Conservation (phyloP, 1,140 invertebrate genomes). For the Ectropis grisescens region DNA sequence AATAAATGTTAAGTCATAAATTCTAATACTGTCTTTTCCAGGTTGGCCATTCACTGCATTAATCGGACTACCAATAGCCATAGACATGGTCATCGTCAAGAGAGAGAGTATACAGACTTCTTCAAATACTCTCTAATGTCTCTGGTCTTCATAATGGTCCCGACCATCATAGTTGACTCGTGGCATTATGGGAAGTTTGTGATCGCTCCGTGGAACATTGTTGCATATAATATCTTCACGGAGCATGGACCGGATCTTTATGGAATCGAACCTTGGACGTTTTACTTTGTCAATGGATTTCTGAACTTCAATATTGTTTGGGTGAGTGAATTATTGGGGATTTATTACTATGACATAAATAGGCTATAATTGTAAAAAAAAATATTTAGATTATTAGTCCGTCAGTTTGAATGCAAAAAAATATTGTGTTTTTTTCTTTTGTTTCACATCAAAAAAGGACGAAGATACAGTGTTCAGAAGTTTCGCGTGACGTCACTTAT, state of each 20-base stretch:
- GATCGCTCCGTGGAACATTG: constrained; percentile 93
- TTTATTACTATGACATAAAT: too few relatives aligned
- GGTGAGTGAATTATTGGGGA: too few relatives aligned
- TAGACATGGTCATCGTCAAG: constrained; percentile 84
- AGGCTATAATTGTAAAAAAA: too few relatives aligned
- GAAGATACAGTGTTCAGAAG: too few relatives aligned
- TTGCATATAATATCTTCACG: constrained; percentile 96
- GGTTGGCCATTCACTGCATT: constrained; percentile 96
- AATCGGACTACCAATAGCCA: constrained; percentile 90
- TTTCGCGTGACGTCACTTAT: too few relatives aligned
- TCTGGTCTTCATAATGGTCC: constrained; percentile 77
- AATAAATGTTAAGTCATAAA: too few relatives aligned
- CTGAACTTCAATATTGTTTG: constrained; percentile 97
- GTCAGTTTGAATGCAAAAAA: too few relatives aligned
- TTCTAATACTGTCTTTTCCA: constrained; percentile 62
- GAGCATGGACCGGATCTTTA: constrained; percentile 94
- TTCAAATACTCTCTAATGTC: constrained; percentile 82
- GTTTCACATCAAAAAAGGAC: too few relatives aligned
- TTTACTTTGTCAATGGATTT: constrained; percentile 95
- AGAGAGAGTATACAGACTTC: constrained; percentile 72
- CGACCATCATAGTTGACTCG: constrained; percentile 89
- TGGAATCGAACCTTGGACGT: constrained; percentile 93
- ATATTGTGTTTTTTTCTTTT: too few relatives aligned
- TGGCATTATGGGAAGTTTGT: constrained; percentile 91
- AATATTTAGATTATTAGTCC: too few relatives aligned